These are phyloP conservation scores for Meghimatium bilineatum DNA, from an alignment of 2,888 invertebrate species.

Conservation along the genomic window DNA sequence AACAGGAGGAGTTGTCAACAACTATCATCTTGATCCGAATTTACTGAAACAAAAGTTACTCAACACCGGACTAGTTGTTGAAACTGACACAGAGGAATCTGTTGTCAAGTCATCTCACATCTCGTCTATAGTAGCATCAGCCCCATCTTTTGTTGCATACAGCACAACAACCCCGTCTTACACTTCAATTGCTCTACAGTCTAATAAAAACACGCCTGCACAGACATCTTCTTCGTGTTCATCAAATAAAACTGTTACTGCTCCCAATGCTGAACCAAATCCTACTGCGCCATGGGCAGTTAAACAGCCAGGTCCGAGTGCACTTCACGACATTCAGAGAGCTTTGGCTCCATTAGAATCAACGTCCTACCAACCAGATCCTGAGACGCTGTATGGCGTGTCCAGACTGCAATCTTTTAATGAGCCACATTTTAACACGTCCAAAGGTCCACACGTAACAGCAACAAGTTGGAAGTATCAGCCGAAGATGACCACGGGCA, in stretches of 20 bases:
- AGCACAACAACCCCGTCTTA: not conserved
- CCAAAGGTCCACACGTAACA: slow-evolving; percentile 29
- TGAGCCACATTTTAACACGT: slow-evolving; percentile 27
- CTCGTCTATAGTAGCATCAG: slow-evolving; percentile 5
- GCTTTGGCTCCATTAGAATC: slow-evolving; percentile 32
- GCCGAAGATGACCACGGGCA: not conserved
- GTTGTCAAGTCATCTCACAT: not conserved
- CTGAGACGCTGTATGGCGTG: slow-evolving; percentile 43
- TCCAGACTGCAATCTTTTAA: slow-evolving; percentile 29
- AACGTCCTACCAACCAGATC: slow-evolving; percentile 38
- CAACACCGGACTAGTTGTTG: slow-evolving; percentile 67
- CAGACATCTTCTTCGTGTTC: not conserved
- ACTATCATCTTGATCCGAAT: slow-evolving; percentile 68
- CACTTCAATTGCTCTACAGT: not conserved
- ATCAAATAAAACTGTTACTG: not conserved
- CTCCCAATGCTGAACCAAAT: not conserved
- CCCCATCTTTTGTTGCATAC: not conserved
- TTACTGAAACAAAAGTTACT: slow-evolving; percentile 68
- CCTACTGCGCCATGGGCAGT: not conserved
- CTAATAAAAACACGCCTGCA: not conserved
- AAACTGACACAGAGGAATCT: slow-evolving; percentile 47
- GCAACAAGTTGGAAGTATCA: slow-evolving; percentile 41
- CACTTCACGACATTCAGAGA: slow-evolving; percentile 43
- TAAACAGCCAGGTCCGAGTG: slow-evolving; percentile 34
- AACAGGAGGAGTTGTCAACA: slow-evolving; percentile 43